phyloP scores from a whole-genome alignment of 1,140 invertebrate genomes.

The Drosophila setifemur region DNA sequence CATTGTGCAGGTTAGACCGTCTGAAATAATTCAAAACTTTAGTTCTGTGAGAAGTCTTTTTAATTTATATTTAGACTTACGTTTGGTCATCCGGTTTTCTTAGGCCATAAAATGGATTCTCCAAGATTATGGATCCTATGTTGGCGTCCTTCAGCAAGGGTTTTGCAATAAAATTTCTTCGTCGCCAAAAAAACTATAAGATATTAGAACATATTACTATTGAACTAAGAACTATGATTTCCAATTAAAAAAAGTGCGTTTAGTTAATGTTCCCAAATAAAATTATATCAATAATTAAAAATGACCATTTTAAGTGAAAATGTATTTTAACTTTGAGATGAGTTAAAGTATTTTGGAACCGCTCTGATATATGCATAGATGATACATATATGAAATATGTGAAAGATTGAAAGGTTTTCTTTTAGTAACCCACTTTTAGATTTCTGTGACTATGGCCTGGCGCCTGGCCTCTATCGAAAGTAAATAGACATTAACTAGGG shows the following conservation, averaged over 20 bases:
- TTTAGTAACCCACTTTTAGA: conserved; percentile 16
- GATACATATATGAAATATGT: background rate
- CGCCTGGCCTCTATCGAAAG: conserved; percentile 27
- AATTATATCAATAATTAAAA: too few species aligned
- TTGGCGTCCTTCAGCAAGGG: conserved; percentile 94
- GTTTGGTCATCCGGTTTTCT: conserved; percentile 96
- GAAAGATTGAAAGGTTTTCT: background rate
- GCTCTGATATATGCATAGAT: background rate
- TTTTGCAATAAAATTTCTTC: conserved; percentile 92
- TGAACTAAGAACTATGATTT: background rate
- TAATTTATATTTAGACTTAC: conserved; percentile 84
- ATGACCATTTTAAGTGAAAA: background rate
- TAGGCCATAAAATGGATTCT: conserved; percentile 98
- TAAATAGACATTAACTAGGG: conserved; percentile 22
- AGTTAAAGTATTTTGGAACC: too few species aligned
- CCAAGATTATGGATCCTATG: conserved; percentile 96
- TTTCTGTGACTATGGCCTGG: conserved; percentile 16
- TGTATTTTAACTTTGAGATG: background rate
- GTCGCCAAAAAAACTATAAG: conserved; percentile 94
- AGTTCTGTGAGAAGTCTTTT: background rate
- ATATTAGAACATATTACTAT: background rate
- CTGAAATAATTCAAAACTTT: conserved; percentile 83
- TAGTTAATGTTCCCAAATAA: background rate
- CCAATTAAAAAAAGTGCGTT: too few species aligned
- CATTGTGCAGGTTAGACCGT: conserved; percentile 96